Base-by-base conservation (phyloP, 1,140 invertebrate genomes). In the Cyclina sinensis region DNA sequence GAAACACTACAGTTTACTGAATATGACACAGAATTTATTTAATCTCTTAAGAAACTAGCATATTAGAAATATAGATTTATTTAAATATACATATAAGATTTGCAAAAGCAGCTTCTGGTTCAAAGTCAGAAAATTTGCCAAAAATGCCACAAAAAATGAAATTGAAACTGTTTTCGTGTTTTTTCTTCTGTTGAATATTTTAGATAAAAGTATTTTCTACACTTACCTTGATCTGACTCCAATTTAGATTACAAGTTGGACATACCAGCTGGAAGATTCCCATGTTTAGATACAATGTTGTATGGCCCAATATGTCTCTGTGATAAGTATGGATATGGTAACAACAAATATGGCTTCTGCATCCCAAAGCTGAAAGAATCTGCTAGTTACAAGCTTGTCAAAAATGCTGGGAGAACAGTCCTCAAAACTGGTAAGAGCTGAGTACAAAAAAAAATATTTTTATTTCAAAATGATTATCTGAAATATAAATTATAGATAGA, bases 301-400 rank as follows among this genome's bases (percentile, higher is more conserved):
- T 65, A 65, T 65, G 12, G 24, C 30, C 62, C 62, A 32, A 65
- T 65, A 21, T 65, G 62, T 18, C 27, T 65, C 18, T 65, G 62
- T 65, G 18, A 65, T n/a, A 57, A 57, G 18, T 48, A 48, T 73
- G 37, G 70, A 14, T 37, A 35, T 30, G n/a, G 48, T 51, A 35
- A 35, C 5, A 37, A 54, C 14, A 78, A 54, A 54, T 78, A 78
- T 32, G 74, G 74, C 0, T 78, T 78, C 46, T 78, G 74, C n/a
- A 54, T 24, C 5, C 46, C 46, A 51, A 21, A 54, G 21, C 12
- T 78, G 7, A 57, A 57, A 21, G 51, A 57, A 21, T 57, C 51
- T 3, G n/a, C 51, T 57, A 21, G 51, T 9, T 57, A 57, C 18
- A 57, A 21, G n/a, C 51, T 14, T 21, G 9, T 57, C n/a, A 5